These are phyloP conservation scores for Masticophis lateralis DNA, from an alignment of 2,797 vertebrate species.

Conservation along the genomic window DNA sequence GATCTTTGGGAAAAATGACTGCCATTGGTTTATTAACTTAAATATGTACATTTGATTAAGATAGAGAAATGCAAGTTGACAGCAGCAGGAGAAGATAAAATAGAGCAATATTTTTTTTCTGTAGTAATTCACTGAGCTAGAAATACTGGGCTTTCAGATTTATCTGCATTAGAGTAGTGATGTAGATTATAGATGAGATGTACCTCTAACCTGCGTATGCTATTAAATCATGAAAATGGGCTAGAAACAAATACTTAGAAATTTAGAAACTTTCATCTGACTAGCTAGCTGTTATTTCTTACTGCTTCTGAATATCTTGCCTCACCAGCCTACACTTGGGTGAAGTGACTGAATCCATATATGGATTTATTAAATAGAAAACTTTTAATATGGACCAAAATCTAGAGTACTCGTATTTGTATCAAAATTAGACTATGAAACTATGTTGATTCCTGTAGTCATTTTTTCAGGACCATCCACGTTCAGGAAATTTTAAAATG, in stretches of 20 bases:
- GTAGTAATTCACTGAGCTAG: neutral
- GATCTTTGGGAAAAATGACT: neutral
- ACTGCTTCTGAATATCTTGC: neutral
- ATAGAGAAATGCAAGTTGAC: neutral
- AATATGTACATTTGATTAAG: neutral
- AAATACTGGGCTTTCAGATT: neutral
- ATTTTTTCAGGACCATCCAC: neutral
- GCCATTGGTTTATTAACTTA: neutral
- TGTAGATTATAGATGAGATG: neutral
- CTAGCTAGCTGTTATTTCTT: neutral
- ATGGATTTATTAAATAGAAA: neutral
- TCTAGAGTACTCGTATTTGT: neutral
- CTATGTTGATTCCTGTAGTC: neutral
- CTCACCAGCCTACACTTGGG: neutral
- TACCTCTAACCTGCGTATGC: neutral
- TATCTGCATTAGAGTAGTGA: neutral
- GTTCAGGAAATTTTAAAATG: neutral
- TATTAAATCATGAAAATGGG: neutral
- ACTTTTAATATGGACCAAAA: neutral
- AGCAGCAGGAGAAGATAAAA: neutral
- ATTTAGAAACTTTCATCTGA: neutral
- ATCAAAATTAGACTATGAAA: neutral
- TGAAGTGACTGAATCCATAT: neutral
- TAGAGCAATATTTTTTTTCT: neutral
- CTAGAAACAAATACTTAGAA: neutral